These are phyloP conservation scores for Taenioides sp. DNA, from an alignment of 2,797 vertebrate species.

Conservation along the genomic window DNA sequence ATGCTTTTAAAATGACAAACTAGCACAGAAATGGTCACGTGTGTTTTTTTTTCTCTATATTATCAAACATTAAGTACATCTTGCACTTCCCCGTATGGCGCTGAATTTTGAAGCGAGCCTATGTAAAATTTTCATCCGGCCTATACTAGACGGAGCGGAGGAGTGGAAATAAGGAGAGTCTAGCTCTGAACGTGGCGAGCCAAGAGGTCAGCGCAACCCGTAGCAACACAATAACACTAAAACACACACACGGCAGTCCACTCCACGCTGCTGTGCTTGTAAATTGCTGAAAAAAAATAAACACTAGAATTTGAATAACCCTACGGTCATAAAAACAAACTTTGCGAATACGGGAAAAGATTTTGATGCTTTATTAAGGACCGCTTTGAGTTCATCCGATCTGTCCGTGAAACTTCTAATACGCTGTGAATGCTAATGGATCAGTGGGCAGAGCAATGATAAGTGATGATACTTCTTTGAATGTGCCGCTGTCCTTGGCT, in stretches of 20 bases:
- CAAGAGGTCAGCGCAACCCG: slow-evolving; percentile 65
- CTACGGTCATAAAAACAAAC: slow-evolving; percentile 66
- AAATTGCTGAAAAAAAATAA: slow-evolving; percentile 43
- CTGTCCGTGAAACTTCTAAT: slow-evolving; percentile 69
- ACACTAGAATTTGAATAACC: slow-evolving; percentile 59
- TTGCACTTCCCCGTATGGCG: slow-evolving; percentile 25
- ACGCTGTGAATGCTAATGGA: slow-evolving; percentile 68
- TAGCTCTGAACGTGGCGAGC: slow-evolving; percentile 66
- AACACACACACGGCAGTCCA: slow-evolving; percentile 25
- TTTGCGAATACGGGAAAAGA: slow-evolving; percentile 58
- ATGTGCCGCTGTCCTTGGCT: slow-evolving; percentile 66
- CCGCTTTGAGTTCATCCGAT: slow-evolving; percentile 61
- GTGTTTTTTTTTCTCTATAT: neutral
- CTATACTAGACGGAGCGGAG: slow-evolving; percentile 45
- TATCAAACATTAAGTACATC: slow-evolving; percentile 54
- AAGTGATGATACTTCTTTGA: slow-evolving; percentile 69
- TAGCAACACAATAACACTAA: slow-evolving; percentile 49
- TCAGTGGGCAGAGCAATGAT: slow-evolving; percentile 60
- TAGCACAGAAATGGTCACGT: neutral
- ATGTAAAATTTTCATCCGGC: slow-evolving; percentile 68
- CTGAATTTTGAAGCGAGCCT: slow-evolving; percentile 54
- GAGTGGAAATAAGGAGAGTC: slow-evolving; percentile 72
- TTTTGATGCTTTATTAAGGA: slow-evolving; percentile 68
- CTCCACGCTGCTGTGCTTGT: slow-evolving; percentile 38
- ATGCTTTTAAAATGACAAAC: slow-evolving; percentile 31